Evolutionary conservation across 2,113 vertebrate genomes (phyloP).

Genomic region (Hemicordylus capensis): DNA sequence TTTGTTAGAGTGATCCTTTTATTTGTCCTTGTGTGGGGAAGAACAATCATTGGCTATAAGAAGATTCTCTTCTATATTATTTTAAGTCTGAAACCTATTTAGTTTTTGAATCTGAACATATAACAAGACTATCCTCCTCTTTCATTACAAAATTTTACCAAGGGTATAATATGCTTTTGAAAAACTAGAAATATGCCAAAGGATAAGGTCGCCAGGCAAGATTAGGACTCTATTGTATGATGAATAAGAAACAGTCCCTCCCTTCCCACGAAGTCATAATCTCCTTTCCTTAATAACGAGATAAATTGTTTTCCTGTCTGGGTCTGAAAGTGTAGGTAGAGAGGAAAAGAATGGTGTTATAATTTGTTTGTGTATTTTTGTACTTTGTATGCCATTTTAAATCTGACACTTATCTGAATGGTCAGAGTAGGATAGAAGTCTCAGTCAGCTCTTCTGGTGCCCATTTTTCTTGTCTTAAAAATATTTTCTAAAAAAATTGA

Average conservation of each 20-base stretch:
- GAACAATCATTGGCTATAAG: conserved; percentile 31
- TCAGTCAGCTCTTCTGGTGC: conserved; percentile 42
- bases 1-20: conserved; percentile 11
- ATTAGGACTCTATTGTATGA: conserved; percentile 25
- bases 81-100: conserved; percentile 25
- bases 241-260: conserved; percentile 17
- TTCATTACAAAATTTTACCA: conserved; percentile 30
- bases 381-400: conserved; percentile 46
- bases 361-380: conserved; percentile 19
- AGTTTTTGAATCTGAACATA: conserved; percentile 34
- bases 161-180: conserved; percentile 37
- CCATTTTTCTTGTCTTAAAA: conserved; percentile 20
- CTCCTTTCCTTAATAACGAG: conserved; percentile 42
- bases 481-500: conserved; percentile 27
- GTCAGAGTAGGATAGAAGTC: conserved; percentile 20
- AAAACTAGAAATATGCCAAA: conserved; percentile 41
- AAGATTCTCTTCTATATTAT: conserved; percentile 24
- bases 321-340: conserved; percentile 2
- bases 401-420: conserved; percentile 52
- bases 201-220: conserved; percentile 15
- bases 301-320: conserved; percentile 37
- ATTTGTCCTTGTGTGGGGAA: conserved; percentile 38
- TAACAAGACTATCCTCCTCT: conserved; percentile 37
- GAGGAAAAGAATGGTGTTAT: background rate
- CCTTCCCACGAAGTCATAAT: conserved; percentile 31